Evolutionary conservation across 2,797 vertebrate genomes (phyloP), one percentile per base, ranked within the genome.

Genomic region (Typhlichthys subterraneus): DNA sequence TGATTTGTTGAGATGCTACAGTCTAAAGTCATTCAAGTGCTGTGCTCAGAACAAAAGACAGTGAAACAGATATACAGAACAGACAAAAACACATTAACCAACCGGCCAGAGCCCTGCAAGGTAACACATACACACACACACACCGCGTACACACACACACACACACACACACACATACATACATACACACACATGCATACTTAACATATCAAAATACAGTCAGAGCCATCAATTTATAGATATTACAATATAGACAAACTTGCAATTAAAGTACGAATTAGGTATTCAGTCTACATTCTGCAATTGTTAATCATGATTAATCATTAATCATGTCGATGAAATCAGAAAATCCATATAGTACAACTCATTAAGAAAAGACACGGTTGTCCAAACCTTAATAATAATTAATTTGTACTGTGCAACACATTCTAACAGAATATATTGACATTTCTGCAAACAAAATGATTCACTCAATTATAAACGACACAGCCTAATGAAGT

Each of bases 11-110:
- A 75, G 77, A 82, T 77, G 85, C 84, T 89, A 87, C 87, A 78
- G 76, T 84, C 75, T 70, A 53, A 80, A 82, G 65, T 84, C 85
- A 81, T 80, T 86, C 78, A 78, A 77, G 77, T 76, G 80, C 78
- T 80, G 74, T 72, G 70, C 76, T 82, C 71, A 59, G 63, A 61
- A 45, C 49, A 65, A 59, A n/a, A 69, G 15, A 65, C 53, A 52
- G 53, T 12, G 38, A 53, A 57, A 78, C 52, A 53, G 17, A n/a
- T 65, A 68, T 57, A 68, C 38, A 63, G 67, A 71, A 19, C 46
- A 55, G 42, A 70, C 56, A 54, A 48, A 47, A 42, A 66, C 62
- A 73, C 69, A 53, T 65, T 53, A 56, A 55, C 38, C 45, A 65
- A 61, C 73, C 72, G 85, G 75, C 65, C 67, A 75, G 53, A 75